phyloP scores from a whole-genome alignment of 2,113 vertebrate species.

The Planiliza haematocheilus region DNA sequence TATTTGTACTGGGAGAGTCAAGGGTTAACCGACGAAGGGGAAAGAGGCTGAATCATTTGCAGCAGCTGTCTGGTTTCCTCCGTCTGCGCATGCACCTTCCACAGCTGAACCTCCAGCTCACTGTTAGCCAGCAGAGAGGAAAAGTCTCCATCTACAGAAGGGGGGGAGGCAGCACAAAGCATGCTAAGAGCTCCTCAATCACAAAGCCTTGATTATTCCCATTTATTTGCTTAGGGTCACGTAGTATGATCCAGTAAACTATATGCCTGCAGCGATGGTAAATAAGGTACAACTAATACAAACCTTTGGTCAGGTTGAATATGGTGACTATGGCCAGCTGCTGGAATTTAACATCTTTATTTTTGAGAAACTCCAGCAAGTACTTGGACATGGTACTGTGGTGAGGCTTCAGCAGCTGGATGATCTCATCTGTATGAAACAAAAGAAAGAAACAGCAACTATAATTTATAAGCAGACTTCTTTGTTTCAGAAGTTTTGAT shows the following conservation, averaged over 20 bases:
- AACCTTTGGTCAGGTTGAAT: slow-evolving; percentile 62
- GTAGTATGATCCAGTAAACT: neutral
- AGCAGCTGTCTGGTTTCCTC: slow-evolving; percentile 64
- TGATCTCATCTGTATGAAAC: slow-evolving; percentile 21
- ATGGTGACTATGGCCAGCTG: slow-evolving; percentile 62
- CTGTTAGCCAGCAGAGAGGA: slow-evolving; percentile 38
- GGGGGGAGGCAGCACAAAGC: slow-evolving; percentile 8
- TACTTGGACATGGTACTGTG: slow-evolving; percentile 34
- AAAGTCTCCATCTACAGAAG: slow-evolving; percentile 62
- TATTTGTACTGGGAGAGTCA: neutral
- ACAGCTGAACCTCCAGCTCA: slow-evolving; percentile 56
- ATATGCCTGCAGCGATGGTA: neutral
- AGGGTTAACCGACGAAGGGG: slow-evolving; percentile 16
- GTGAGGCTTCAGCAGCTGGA: slow-evolving; percentile 58
- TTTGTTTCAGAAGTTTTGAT: no score
- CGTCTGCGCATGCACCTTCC: slow-evolving; percentile 52
- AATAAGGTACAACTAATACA: slow-evolving; percentile 6
- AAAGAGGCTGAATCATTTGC: slow-evolving; percentile 46
- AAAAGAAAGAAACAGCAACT: neutral
- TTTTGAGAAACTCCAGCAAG: slow-evolving; percentile 60
- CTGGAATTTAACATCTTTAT: slow-evolving; percentile 63
- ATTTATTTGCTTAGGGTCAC: neutral
- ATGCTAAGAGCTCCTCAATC: neutral
- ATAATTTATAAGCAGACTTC: neutral
- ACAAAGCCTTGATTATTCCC: neutral